A percentile compares a stretch with the other conserved stretches of the same genome.
These are phyloP conservation scores for Circaetus gallicus DNA, from an alignment of 2,113 vertebrate genomes.

Conservation along the genomic window DNA sequence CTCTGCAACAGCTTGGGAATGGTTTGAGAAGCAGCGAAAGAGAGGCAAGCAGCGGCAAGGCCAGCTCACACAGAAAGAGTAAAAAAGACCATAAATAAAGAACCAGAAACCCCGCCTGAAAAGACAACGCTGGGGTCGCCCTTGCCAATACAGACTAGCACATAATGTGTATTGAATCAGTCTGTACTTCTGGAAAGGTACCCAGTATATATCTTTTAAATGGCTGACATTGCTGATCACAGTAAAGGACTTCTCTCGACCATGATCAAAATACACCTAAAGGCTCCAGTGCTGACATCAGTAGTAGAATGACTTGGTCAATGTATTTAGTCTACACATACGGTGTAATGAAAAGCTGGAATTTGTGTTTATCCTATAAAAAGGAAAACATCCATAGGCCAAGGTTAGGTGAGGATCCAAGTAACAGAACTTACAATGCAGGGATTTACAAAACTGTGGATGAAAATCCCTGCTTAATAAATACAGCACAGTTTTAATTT, in stretches of 20 bases:
- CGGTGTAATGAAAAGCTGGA: neutral
- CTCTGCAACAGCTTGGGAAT: neutral
- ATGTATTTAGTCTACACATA: too few relatives aligned
- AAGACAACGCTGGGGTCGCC: neutral
- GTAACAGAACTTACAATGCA: neutral
- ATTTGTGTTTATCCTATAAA: neutral
- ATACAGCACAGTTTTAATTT: neutral
- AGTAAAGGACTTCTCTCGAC: neutral
- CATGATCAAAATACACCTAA: neutral
- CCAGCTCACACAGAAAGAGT: neutral
- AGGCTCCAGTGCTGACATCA: neutral
- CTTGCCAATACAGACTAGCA: neutral
- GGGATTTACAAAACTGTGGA: neutral
- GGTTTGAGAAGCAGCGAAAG: neutral
- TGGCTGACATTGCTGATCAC: neutral
- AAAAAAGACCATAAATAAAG: neutral
- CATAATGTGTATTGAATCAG: neutral
- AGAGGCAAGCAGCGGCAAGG: neutral
- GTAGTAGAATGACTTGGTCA: neutral
- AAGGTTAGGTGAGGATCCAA: neutral
- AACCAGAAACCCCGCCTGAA: neutral
- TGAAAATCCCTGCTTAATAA: neutral
- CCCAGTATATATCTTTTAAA: neutral
- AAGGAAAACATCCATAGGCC: neutral
- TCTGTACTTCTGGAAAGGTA: neutral